Evolutionary conservation across 2,113 vertebrate species (phyloP).

Genomic region (Turnix velox): DNA sequence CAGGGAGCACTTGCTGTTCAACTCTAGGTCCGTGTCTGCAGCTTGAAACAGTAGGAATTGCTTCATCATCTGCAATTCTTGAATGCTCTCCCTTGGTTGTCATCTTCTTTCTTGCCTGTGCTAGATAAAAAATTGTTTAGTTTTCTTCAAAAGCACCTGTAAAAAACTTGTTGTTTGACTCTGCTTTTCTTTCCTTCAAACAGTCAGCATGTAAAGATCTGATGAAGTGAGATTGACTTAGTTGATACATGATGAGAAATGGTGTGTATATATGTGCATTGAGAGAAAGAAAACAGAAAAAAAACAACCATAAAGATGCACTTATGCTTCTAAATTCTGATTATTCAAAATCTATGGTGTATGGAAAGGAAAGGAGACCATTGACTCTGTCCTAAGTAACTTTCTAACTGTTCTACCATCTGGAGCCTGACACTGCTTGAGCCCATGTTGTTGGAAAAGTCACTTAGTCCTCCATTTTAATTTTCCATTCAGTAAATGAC

Average conservation of each 20-base stretch:
- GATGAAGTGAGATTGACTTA: not conserved
- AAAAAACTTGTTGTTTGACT: constrained; percentile 26
- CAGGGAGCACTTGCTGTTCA: not conserved
- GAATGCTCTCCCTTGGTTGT: constrained; percentile 38
- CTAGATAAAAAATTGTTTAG: constrained; percentile 1
- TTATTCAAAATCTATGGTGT: not conserved
- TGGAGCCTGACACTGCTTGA: not conserved
- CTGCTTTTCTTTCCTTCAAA: not conserved
- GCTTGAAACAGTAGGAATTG: constrained; percentile 61
- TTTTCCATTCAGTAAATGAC: not conserved
- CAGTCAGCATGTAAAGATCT: constrained; percentile 5
- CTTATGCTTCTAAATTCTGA: not conserved
- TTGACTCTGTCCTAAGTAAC: not conserved
- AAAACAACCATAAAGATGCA: not conserved
- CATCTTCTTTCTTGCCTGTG: not conserved
- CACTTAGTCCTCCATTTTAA: not conserved
- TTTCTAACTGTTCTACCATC: not conserved
- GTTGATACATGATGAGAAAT: not conserved
- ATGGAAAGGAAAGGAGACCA: not conserved
- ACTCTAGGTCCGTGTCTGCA: not conserved
- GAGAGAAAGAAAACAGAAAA: not conserved
- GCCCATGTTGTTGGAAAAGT: not conserved
- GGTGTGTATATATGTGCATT: not conserved
- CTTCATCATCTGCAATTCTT: constrained; percentile 43
- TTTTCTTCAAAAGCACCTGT: constrained; percentile 37